Conservation (phyloP, 2,113 vertebrate genomes). For the Hipposideros armiger region DNA sequence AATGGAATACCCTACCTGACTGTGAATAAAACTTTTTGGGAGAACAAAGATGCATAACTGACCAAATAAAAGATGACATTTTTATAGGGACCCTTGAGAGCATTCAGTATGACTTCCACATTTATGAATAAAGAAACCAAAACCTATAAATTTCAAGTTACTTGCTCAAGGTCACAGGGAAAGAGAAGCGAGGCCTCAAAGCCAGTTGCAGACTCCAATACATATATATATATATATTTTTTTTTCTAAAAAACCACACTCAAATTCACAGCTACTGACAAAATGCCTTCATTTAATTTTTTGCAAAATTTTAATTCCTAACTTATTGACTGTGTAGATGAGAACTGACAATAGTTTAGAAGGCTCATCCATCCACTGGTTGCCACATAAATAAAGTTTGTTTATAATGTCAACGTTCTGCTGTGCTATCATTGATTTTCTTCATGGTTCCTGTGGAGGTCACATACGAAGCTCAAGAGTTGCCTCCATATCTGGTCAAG, state of each 20-base stretch:
- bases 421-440: background rate
- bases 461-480: background rate
- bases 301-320: background rate
- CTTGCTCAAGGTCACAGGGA: background rate
- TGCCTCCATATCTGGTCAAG: background rate
- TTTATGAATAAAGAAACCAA: slow-evolving; percentile 22
- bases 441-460: background rate
- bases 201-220: no score
- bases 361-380: background rate
- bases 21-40: background rate
- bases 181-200: background rate
- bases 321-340: background rate
- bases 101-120: background rate
- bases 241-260: background rate
- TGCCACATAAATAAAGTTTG: background rate
- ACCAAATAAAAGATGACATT: background rate
- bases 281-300: background rate
- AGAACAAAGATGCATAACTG: background rate
- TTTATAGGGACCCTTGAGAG: background rate
- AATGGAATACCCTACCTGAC: background rate
- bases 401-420: background rate
- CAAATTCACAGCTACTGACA: background rate
- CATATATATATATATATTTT: no score
- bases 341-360: background rate
- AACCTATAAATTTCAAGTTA: background rate